These are phyloP conservation scores for Eledone cirrhosa DNA, from an alignment of 2,888 invertebrate species.

Conservation along the genomic window DNA sequence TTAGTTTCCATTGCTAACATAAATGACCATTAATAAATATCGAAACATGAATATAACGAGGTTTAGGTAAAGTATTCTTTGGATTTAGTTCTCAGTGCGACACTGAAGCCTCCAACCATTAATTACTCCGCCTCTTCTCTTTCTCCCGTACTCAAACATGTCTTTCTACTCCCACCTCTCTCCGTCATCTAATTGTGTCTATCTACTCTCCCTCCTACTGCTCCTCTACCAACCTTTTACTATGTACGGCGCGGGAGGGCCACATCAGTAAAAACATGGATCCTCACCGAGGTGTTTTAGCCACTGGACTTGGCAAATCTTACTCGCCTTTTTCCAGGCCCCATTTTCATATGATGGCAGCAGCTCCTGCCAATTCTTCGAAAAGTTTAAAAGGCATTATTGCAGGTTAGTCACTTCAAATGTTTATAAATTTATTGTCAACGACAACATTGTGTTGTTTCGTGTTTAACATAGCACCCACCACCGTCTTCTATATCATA, in stretches of 20 bases:
- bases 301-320: background rate
- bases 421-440: too few relatives aligned
- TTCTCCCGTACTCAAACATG: background rate
- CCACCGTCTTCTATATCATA: too few relatives aligned
- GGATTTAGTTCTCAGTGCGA: too few relatives aligned
- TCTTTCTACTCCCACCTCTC: background rate
- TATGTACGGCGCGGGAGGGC: too few relatives aligned
- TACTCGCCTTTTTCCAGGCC: constrained; percentile 5
- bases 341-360: constrained; percentile 15
- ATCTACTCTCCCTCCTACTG: too few relatives aligned
- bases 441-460: background rate
- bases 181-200: background rate
- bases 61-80: too few relatives aligned
- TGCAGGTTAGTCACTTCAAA: constrained; percentile 72
- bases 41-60: too few relatives aligned
- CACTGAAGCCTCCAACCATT: background rate
- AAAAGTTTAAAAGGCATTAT: constrained; percentile 90
- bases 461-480: background rate
- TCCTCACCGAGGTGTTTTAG: background rate
- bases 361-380: constrained; percentile 43
- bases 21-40: too few relatives aligned
- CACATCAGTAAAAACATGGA: background rate
- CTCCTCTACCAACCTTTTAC: too few relatives aligned
- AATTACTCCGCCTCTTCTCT: background rate
- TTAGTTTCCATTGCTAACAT: too few relatives aligned